These are phyloP conservation scores for silkworm (Bombyx mori) DNA, from an alignment of 1,140 invertebrate genomes.

Conservation along the genomic window ASM3026992v2 NC_085116.1:7955501-7956000, in stretches of 20 bases:
- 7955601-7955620: conserved; percentile 61
- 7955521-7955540: conserved; percentile 42
- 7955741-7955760: conserved; percentile 33
- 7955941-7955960: too few species aligned
- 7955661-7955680: conserved; percentile 59
- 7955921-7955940: too few species aligned
- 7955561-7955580: conserved; percentile 67
- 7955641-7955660: conserved; percentile 27
- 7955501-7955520: conserved; percentile 17
- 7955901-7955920: too few species aligned
- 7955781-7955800: conserved; percentile 26
- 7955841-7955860: too few species aligned
- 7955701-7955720: conserved; percentile 64
- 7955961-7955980: too few species aligned
- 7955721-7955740: conserved; percentile 65
- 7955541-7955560: conserved; percentile 67
- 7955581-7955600: conserved; percentile 66
- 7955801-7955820: too few species aligned
- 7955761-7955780: conserved; percentile 51
- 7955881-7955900: too few species aligned
- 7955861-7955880: too few species aligned
- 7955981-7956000: too few species aligned
- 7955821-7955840: too few species aligned
- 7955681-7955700: conserved; percentile 39
- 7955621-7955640: conserved; percentile 60